Percentiles rank a stretch among this genome's conserved stretches.
Evolutionary conservation across 2,888 invertebrate species (phyloP).

Genomic region (Dynastes hyllus): DNA sequence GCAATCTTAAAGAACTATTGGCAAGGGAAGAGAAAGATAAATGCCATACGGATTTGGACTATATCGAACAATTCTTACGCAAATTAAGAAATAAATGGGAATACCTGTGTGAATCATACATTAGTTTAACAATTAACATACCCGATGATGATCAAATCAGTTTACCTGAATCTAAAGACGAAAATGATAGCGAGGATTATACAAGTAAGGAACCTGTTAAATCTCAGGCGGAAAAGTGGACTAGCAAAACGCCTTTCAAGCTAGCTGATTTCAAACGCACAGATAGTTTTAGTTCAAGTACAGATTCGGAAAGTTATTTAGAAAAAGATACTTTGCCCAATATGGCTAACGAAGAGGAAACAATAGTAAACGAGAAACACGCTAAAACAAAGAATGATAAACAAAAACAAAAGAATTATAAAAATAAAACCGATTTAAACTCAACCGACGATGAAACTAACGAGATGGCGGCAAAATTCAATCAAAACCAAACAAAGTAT

Average conservation of each 20-base stretch:
- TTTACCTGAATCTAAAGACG: constrained; percentile 59
- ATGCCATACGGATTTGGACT: constrained; percentile 66
- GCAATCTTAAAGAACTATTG: constrained; percentile 78
- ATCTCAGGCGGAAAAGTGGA: constrained; percentile 50
- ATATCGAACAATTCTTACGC: constrained; percentile 68
- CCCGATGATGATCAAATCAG: constrained; percentile 61
- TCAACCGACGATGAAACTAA: constrained; percentile 69
- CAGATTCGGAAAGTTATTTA: constrained; percentile 69
- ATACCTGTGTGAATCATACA: constrained; percentile 68
- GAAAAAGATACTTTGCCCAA: constrained; percentile 68
- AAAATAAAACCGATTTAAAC: constrained; percentile 56
- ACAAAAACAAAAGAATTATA: constrained; percentile 26
- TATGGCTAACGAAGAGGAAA: constrained; percentile 67
- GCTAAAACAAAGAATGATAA: constrained; percentile 48
- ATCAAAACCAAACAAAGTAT: constrained; percentile 65
- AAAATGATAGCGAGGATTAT: constrained; percentile 50
- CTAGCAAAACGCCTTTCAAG: constrained; percentile 68
- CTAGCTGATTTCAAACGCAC: constrained; percentile 75
- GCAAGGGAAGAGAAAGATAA: constrained; percentile 67
- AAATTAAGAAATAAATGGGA: constrained; percentile 69
- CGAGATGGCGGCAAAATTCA: constrained; percentile 64
- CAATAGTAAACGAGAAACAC: constrained; percentile 61
- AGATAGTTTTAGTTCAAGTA: constrained; percentile 65
- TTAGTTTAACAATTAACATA: constrained; percentile 67
- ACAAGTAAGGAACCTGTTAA: constrained; percentile 26